Evolutionary conservation across 2,113 vertebrate genomes (phyloP).

Genomic region (Tachuris rubrigastra): DNA sequence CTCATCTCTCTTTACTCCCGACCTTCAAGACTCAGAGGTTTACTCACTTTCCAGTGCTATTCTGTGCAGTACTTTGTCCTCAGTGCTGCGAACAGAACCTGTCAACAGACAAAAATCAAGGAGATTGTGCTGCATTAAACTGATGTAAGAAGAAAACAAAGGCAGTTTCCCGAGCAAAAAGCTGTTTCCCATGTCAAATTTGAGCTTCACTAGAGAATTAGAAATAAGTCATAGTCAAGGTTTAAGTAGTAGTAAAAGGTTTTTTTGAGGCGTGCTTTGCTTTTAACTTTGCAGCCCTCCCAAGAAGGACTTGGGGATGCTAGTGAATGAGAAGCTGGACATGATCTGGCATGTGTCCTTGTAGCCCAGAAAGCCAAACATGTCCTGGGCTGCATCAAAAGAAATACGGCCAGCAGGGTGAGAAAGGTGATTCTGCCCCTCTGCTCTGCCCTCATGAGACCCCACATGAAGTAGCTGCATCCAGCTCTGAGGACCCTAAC

Average conservation of each 20-base stretch:
- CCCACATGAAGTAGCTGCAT: neutral
- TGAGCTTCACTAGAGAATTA: neutral
- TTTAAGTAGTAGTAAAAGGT: neutral
- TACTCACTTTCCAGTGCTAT: neutral
- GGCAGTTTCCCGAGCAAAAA: neutral
- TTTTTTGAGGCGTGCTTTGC: neutral
- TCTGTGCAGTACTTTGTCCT: neutral
- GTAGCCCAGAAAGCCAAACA: neutral
- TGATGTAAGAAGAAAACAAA: neutral
- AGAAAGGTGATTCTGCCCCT: neutral
- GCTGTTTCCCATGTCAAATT: neutral
- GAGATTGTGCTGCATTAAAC: neutral
- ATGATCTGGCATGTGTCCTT: neutral
- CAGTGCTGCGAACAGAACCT: neutral
- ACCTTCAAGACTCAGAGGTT: neutral
- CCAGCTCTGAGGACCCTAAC: neutral
- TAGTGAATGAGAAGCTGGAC: neutral
- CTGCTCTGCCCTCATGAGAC: neutral
- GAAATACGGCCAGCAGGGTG: rapidly evolving
- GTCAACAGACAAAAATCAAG: neutral
- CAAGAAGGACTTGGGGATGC: neutral
- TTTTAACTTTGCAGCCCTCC: neutral
- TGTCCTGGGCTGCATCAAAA: neutral
- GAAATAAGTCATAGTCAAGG: neutral
- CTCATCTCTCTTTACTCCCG: neutral